Evolutionary conservation across 1,140 invertebrate genomes (phyloP), one percentile per base, ranked within the genome.

Genomic region (Arion vulgaris): DNA sequence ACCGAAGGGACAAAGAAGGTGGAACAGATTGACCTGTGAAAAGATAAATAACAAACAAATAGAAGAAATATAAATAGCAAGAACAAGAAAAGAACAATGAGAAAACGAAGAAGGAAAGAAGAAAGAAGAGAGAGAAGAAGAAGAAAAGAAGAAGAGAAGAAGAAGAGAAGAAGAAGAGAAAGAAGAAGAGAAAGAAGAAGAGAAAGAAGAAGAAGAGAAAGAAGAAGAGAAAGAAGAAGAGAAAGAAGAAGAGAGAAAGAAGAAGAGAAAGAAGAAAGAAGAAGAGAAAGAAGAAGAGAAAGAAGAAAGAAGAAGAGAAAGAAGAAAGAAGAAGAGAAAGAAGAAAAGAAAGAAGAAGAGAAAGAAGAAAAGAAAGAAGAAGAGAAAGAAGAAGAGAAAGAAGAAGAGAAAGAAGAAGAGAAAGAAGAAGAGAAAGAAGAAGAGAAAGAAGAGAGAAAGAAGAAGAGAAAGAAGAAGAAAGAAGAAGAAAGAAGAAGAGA

Each of bases 221-320:
- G 45, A 11, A 49, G 9, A 49, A 49, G 19, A 11, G 45, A 49
- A 49, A 49, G 19, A 49, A 11, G 39, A 38, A 39, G 38, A 68
- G 26, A 15, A 34, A 80, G 38, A 23, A 38, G 26, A 34, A 32
- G 76, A 62, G 45, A 36, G 34, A 62, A 53, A 79, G 38, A 9
- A 66, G 66, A 39, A 34, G 45, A 32, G n/a, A 79, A 53, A 76
- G 17, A 7, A 66, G 66, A 2, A 62, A 26, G 13, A 11, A 79
- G 7, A 79, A 32, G 2, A 79, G 4, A 79, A 62, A 51, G 66
- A 11, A 39, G 15, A 73, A 17, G 38, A 73, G 71, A 73, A 51
- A 49, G 45, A 80, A 77, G 19, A 7, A 53, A 77, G 15, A 77
- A 53, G 2, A 39, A 73, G 71, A 73, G n/a, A n/a, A n/a, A 13